A percentile compares a stretch with the other conserved stretches of the same genome.
Conservation (phyloP, 2,113 vertebrate species). For the Panthera leo region DNA sequence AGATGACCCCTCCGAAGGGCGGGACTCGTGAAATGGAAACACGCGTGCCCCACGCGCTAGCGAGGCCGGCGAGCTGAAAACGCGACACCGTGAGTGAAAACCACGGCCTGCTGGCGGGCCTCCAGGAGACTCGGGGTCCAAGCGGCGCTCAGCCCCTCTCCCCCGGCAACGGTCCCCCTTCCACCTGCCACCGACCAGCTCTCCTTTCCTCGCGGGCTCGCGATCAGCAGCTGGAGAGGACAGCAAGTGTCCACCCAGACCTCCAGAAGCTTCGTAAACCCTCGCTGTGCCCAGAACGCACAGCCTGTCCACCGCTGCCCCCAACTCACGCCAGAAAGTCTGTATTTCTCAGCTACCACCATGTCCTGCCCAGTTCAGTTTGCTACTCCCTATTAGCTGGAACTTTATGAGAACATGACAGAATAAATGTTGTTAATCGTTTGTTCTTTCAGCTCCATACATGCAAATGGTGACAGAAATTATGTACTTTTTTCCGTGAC, state of each 20-base stretch:
- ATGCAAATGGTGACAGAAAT: constrained; percentile 81
- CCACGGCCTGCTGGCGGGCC: neutral
- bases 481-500: constrained; percentile 74
- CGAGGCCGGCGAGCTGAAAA: neutral
- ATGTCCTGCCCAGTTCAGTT: neutral
- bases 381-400: constrained; percentile 40
- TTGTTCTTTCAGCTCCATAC: constrained; percentile 76
- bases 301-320: neutral
- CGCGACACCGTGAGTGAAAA: neutral
- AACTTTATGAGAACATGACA: constrained; percentile 62
- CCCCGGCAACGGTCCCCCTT: fast-evolving
- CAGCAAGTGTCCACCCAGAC: neutral
- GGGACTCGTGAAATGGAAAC: neutral
- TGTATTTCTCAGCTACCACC: neutral
- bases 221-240: neutral
- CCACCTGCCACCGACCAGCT: neutral
- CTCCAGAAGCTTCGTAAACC: neutral
- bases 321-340: neutral
- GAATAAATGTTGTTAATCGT: constrained; percentile 65
- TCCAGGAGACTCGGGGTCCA: neutral
- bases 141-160: neutral
- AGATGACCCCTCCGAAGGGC: neutral
- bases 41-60: fast-evolving
- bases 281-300: neutral
- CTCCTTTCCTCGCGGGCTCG: neutral